Evolutionary conservation across 2,888 invertebrate genomes (phyloP), one percentile per base, ranked within the genome.

Genomic region (Ophion slaviceki): DNA sequence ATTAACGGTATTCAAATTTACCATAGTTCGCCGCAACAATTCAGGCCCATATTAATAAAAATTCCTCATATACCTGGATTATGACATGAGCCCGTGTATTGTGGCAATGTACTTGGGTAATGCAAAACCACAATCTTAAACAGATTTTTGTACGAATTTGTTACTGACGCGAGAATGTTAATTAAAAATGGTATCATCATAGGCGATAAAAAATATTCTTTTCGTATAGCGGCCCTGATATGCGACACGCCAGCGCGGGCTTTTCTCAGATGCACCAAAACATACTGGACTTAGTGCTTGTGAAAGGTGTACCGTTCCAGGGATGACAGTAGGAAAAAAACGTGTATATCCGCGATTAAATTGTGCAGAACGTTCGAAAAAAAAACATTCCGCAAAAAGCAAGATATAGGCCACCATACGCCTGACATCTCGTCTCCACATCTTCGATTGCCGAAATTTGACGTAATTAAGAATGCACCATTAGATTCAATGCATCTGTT

Each of bases 181-280:
- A 24, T 24, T 24, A 24, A 24, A 24, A 24, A 24, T 24, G 24
- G 24, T 24, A 24, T 24, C 24, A 24, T 24, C 24, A 24, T 24
- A 2, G 24, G 24, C 24, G 2, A 24, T 24, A 0, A 24, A 24
- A 24, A 1, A 24, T 24, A 24, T 24, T 24, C 1, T 24, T 1
- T 24, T 24, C 24, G 24, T 24, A 24, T 24, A 24, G 24, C 24
- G 24, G 24, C 24, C 24, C 24, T 24, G 24, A 24, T 24, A 24
- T 24, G 2, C 24, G 24, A 24, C 24, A 53, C 84, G 7, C 84
- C 85, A 28, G 88, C 87, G n/a, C 66, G 87, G 28, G 47, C 85
- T 14, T 87, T 72, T 70, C 66, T 86, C 1, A 86, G 86, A 70
- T 78, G 72, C 20, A 81, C 70, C 75, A 86, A 88, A 79, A 79